Evolutionary conservation across 2,888 invertebrate species (phyloP).

Genomic region (Drosophila rubida): DNA sequence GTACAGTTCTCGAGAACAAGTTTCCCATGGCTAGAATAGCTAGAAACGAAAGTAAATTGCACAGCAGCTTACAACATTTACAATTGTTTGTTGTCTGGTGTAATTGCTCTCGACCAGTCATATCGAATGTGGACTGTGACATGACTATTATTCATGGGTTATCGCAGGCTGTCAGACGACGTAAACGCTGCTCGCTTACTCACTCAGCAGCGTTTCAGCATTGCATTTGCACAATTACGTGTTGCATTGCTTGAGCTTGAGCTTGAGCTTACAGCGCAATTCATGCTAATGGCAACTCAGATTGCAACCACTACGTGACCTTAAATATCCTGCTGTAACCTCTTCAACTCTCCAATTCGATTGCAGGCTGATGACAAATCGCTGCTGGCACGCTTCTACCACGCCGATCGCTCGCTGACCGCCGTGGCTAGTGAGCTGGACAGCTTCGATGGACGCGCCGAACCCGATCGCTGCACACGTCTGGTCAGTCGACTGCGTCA

Average conservation of each 20-base stretch:
- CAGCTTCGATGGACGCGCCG: constrained; percentile 99
- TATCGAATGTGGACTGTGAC: constrained; percentile 5
- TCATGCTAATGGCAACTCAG: constrained; percentile 6
- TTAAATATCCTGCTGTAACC: neutral
- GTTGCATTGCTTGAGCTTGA: constrained; percentile 27
- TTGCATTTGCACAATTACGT: constrained; percentile 27
- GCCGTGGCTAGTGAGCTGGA: constrained; percentile 98
- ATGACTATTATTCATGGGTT: constrained; percentile 9
- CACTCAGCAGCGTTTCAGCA: constrained; percentile 11
- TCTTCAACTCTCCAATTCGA: constrained; percentile 49
- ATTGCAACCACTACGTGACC: constrained; percentile 2
- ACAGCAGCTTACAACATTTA: neutral
- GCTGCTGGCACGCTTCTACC: constrained; percentile 97
- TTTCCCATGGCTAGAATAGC: neutral
- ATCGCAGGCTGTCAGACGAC: constrained; percentile 9
- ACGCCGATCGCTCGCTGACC: constrained; percentile 98
- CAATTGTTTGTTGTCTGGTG: neutral
- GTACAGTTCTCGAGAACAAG: neutral
- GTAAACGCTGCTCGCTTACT: constrained; percentile 12
- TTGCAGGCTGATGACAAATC: constrained; percentile 95
- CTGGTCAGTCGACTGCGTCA: constrained; percentile 97
- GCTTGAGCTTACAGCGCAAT: constrained; percentile 19
- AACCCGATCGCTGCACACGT: constrained; percentile 97
- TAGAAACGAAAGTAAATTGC: neutral
- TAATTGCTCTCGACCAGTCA: neutral